phyloP scores from a whole-genome alignment of 1,140 invertebrate species.

The Heterodera schachtii region DNA sequence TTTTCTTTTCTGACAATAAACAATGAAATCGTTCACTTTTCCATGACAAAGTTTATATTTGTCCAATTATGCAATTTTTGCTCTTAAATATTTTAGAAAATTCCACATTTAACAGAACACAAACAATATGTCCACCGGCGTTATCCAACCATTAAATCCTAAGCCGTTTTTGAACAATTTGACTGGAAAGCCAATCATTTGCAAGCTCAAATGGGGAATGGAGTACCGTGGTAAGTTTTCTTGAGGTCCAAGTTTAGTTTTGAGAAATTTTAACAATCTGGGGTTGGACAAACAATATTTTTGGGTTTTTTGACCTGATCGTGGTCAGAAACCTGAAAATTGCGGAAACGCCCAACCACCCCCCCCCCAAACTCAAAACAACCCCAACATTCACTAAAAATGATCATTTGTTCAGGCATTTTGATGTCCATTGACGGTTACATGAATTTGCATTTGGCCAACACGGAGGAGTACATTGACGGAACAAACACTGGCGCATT shows the following conservation, averaged over 20 bases:
- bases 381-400: background rate
- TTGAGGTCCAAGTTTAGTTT: background rate
- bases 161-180: slow-evolving; percentile 98
- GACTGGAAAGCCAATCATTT: slow-evolving; percentile 93
- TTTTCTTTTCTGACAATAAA: too few species aligned
- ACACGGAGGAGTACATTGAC: slow-evolving; percentile 96
- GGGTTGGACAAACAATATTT: too few species aligned
- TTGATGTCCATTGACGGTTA: slow-evolving; percentile 96
- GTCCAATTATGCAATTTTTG: too few species aligned
- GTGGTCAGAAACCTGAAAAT: too few species aligned
- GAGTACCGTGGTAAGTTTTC: slow-evolving; percentile 85
- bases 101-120: too few species aligned
- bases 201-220: slow-evolving; percentile 99
- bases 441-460: slow-evolving; percentile 97
- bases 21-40: too few species aligned
- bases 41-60: too few species aligned
- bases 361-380: background rate
- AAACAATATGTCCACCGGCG: background rate
- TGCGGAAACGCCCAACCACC: too few species aligned
- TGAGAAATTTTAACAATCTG: too few species aligned
- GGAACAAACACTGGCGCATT: slow-evolving; percentile 86
- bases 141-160: slow-evolving; percentile 83
- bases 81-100: too few species aligned
- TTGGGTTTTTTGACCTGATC: too few species aligned
- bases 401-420: slow-evolving; percentile 68